These are phyloP conservation scores for Tychaedon coryphoeus DNA, from an alignment of 2,113 vertebrate genomes.

Conservation along the genomic window DNA sequence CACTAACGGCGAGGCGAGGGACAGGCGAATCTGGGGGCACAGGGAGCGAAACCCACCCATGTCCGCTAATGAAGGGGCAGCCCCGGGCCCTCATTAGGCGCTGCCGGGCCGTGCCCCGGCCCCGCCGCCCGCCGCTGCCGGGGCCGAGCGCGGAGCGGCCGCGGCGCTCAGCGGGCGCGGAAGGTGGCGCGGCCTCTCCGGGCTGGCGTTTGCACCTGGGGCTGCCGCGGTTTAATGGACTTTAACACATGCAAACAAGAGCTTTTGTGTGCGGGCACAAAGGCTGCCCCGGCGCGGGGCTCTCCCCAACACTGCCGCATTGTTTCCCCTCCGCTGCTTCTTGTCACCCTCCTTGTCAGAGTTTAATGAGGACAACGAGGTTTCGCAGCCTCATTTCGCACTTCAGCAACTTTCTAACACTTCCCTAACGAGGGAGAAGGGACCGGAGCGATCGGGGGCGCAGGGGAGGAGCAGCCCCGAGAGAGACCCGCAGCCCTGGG, in stretches of 20 bases:
- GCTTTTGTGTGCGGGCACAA: slow-evolving; percentile 90
- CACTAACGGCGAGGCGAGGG: neutral
- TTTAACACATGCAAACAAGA: slow-evolving; percentile 88
- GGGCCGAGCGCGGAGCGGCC: neutral
- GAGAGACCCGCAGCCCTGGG: neutral
- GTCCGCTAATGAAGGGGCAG: slow-evolving; percentile 8
- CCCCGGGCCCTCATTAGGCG: slow-evolving; percentile 59
- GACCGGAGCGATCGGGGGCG: neutral
- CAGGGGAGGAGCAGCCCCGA: neutral
- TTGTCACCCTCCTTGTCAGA: slow-evolving; percentile 90
- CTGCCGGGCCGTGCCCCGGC: neutral
- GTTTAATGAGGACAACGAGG: slow-evolving; percentile 94
- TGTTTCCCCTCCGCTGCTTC: slow-evolving; percentile 89
- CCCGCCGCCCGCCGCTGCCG: slow-evolving; percentile 34
- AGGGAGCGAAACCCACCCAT: neutral
- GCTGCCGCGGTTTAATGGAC: slow-evolving; percentile 82
- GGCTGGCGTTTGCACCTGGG: slow-evolving; percentile 86
- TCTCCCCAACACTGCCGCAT: slow-evolving; percentile 82
- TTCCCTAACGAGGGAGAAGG: slow-evolving; percentile 82
- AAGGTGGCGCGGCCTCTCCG: slow-evolving; percentile 23
- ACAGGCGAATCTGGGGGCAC: neutral
- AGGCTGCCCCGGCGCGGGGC: slow-evolving; percentile 76
- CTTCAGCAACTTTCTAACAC: slow-evolving; percentile 93
- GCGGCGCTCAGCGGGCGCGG: slow-evolving; percentile 64
- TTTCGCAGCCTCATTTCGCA: slow-evolving; percentile 90